Evolutionary conservation across 2,113 vertebrate species (phyloP).

Genomic region (Silurus meridionalis): DNA sequence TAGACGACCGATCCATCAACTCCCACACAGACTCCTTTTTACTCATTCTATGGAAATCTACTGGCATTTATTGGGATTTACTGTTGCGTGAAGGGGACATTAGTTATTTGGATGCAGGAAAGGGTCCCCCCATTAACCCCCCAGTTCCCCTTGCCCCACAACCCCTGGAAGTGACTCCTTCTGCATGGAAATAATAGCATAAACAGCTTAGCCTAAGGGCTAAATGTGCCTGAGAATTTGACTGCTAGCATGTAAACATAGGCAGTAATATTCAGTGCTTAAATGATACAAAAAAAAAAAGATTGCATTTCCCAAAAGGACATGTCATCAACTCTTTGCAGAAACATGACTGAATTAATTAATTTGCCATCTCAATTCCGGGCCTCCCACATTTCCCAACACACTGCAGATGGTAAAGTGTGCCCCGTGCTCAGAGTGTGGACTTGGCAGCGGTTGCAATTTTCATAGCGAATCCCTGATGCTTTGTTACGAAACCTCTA

Average conservation of each 20-base stretch:
- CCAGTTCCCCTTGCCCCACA: too few species aligned
- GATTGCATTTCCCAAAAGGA: slow-evolving; percentile 32
- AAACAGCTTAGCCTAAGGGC: not conserved
- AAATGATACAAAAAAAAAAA: not conserved
- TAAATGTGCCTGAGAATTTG: not conserved
- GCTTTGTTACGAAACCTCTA: slow-evolving; percentile 33
- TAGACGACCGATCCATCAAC: not conserved
- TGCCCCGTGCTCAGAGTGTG: slow-evolving; percentile 39
- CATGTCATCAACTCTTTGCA: slow-evolving; percentile 30
- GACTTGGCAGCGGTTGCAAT: slow-evolving; percentile 33
- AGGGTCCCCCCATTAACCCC: too few species aligned
- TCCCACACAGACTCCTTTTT: not conserved
- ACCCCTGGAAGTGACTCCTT: not conserved
- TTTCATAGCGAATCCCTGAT: slow-evolving; percentile 45
- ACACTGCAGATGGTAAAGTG: slow-evolving; percentile 33
- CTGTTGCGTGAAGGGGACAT: not conserved
- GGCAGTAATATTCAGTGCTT: slow-evolving; percentile 13
- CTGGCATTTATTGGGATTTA: not conserved
- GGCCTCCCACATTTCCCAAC: slow-evolving; percentile 33
- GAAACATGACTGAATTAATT: slow-evolving; percentile 14
- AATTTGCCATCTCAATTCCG: slow-evolving; percentile 23
- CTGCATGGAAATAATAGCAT: not conserved
- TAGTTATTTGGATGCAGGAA: not conserved
- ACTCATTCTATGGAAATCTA: not conserved
- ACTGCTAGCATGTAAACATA: not conserved